Evolutionary conservation across 2,888 invertebrate genomes (phyloP), one percentile per base, ranked within the genome.

Genomic region (Dryococelus australis): DNA sequence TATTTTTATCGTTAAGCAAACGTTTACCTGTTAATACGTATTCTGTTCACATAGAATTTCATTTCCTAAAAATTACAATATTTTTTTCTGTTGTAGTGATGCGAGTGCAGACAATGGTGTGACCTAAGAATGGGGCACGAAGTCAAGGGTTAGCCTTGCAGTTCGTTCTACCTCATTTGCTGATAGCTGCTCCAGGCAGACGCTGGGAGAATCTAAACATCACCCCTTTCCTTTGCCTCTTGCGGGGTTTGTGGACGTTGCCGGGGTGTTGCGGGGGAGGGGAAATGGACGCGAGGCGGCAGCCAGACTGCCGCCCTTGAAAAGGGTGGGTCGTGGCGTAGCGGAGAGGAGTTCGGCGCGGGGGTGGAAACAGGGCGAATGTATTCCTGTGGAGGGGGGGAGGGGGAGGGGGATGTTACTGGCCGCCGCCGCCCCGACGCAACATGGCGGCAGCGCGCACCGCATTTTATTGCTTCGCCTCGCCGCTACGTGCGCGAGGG

Each of bases 301-400:
- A 65, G 65, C 65, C 65, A 65, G 65, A 65, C 65, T 65, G 65
- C n/a, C 65, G 65, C 65, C 65, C 65, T 65, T 65, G 65, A 65
- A 65, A 65, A 65, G 65, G 65, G 65, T n/a, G 65, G 51, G 20
- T 20, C 24, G 20, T 65, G 65, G 20, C 0, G 65, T 3, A 0
- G 65, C 24, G 65, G 65, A 20, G 2, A 16, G 24, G 65, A 65
- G 65, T 65, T 65, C 0, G 47, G 47, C 47, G 47, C 10, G 47
- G 47, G 12, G 16, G 47, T 47, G 12, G 47, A 47, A 6, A 47
- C 8, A 47, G 47, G 65, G 20, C 24, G 8, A 16, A 65, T 65
- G 65, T 24, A n/a, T n/a, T n/a, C n/a, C 8, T 47, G 8, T 10
- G 8, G 47, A 8, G 8, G n/a, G 16, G 20, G 65, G 65, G 65